phyloP scores from a whole-genome alignment of 2,113 vertebrate species.

The Oncorhynchus gorbuscha region DNA sequence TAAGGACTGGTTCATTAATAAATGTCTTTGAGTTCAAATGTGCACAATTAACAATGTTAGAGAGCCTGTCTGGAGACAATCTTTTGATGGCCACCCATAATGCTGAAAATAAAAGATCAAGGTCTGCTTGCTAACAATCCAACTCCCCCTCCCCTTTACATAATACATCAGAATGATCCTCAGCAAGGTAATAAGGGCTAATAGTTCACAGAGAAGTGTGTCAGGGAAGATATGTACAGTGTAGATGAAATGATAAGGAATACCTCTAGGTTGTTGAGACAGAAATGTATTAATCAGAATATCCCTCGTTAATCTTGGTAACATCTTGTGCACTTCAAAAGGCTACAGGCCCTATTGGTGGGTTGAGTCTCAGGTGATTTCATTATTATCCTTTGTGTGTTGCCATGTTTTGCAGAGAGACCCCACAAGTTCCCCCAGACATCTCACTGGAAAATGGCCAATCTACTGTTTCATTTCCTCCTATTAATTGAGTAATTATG shows the following conservation, averaged over 20 bases:
- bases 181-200: conserved; percentile 12
- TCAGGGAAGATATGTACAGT: conserved; percentile 2
- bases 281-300: conserved; percentile 25
- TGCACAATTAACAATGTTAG: conserved; percentile 26
- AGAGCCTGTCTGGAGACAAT: conserved; percentile 1
- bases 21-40: conserved; percentile 9
- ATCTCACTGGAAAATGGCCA: conserved; percentile 35
- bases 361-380: conserved; percentile 31
- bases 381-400: conserved; percentile 31
- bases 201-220: not conserved
- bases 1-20: conserved; percentile 24
- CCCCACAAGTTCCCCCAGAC: conserved; percentile 25
- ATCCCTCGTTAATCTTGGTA: conserved; percentile 36
- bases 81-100: not conserved
- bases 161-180: not conserved
- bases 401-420: conserved; percentile 12
- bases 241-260: not conserved
- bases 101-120: conserved; percentile 8
- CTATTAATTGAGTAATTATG: not conserved
- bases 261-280: conserved; percentile 10
- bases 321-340: conserved; percentile 44
- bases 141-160: not conserved
- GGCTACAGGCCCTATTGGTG: conserved; percentile 13
- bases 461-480: conserved; percentile 36
- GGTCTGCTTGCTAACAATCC: conserved; percentile 4